Evolutionary conservation across 1,140 invertebrate species (phyloP), one percentile per base, ranked within the genome.

Genomic region (Bombus fervidus): DNA sequence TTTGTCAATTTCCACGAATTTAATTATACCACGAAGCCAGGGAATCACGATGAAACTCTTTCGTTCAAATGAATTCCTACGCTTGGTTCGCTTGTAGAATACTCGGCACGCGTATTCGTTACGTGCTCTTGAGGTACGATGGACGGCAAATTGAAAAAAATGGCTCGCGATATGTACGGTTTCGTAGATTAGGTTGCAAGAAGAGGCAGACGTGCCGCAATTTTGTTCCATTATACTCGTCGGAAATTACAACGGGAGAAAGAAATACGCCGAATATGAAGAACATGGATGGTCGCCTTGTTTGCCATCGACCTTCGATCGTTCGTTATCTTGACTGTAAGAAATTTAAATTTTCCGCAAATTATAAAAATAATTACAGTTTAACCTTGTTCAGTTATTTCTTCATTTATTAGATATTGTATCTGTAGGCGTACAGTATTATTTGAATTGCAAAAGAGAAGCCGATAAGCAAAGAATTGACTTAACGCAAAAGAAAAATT

Each of bases 1-100:
- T 86, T 75, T 81, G 69, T 79, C 80, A 90, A 90, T 90, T 90
- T 87, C 47, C 68, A 57, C 25, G 71, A 71, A 90, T 90, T 90
- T 90, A 90, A 90, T 90, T 90, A 90, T 90, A 64, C 39, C 72
- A 18, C 41, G 81, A 90, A 89, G 85, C 81, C 87, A 9, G 72
- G 62, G 57, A 86, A 72, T 77, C 69, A 68, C 80, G 18, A 15
- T 37, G 69, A 66, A 81, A 73, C 84, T 83, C 87, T 86, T 86
- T 89, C 68, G 62, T 73, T 69, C 57, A 53, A 53, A 77, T 57
- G 72, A 89, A 83, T 83, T 76, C 31, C 68, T 18, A 37, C 59
- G 47, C 18, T 6, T 53, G 76, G 43, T 37, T 1, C 74, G 62
- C n/a, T 43, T 41, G 15, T 64, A 13, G 59, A n/a, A 62, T 62